A percentile compares a stretch with the other conserved stretches of the same genome.
Evolutionary conservation across 2,888 invertebrate genomes (phyloP).

Genomic region (Altica lythri): DNA sequence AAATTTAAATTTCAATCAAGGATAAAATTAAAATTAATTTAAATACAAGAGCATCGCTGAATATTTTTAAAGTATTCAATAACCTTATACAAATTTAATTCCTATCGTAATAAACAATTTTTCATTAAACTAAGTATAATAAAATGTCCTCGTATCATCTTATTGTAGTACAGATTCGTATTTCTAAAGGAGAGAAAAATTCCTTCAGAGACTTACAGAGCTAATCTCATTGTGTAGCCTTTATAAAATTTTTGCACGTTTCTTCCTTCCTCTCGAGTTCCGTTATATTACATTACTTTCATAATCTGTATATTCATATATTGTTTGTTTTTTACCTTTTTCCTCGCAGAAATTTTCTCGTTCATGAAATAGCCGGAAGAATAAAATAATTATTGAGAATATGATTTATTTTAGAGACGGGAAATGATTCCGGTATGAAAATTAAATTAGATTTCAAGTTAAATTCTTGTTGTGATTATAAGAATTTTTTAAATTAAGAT

Average conservation of each 20-base stretch:
- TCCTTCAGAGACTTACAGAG: slow-evolving; percentile 19
- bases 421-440: no score
- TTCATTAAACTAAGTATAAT: no score
- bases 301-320: slow-evolving; percentile 30
- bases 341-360: slow-evolving; percentile 2
- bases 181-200: slow-evolving; percentile 13
- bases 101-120: no score
- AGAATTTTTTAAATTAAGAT: no score
- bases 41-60: no score
- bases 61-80: no score
- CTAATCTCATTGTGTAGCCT: slow-evolving; percentile 25
- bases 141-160: no score
- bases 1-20: no score
- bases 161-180: slow-evolving; percentile 18
- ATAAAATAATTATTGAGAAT: slow-evolving; percentile 15
- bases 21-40: no score
- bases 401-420: slow-evolving; percentile 17
- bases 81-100: no score
- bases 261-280: slow-evolving; percentile 13
- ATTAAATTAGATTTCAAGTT: no score
- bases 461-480: no score
- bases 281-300: slow-evolving; percentile 26
- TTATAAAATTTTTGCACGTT: slow-evolving; percentile 25
- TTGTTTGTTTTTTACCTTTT: slow-evolving; percentile 25
- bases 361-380: background rate